These are phyloP conservation scores for Heliangelus exortis DNA, from an alignment of 2,797 vertebrate genomes.

Conservation along the genomic window DNA sequence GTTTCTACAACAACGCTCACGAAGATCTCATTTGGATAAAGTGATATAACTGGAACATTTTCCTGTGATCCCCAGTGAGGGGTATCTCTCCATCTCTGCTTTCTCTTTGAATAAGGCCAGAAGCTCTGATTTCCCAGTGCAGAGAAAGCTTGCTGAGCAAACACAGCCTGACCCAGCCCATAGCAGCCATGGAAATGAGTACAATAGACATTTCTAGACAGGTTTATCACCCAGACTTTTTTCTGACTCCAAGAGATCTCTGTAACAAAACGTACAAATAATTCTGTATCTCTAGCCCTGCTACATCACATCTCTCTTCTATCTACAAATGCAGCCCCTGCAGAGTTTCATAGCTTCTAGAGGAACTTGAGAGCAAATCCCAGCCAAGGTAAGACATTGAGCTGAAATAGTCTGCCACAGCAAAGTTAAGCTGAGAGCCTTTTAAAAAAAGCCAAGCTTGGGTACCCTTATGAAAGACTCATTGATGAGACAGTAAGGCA, in stretches of 20 bases:
- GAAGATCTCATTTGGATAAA: background rate
- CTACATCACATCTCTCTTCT: background rate
- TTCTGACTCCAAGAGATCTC: background rate
- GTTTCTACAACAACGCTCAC: background rate
- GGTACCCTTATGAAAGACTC: background rate
- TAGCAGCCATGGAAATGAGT: background rate
- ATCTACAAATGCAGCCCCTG: background rate
- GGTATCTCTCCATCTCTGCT: conserved; percentile 21
- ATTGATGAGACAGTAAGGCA: background rate
- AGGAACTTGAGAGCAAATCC: background rate
- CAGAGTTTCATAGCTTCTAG: background rate
- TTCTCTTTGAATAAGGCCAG: conserved; percentile 9
- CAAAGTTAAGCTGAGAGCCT: background rate
- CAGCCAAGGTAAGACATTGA: background rate
- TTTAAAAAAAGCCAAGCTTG: background rate
- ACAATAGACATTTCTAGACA: background rate
- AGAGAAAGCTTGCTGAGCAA: background rate
- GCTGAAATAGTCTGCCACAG: background rate
- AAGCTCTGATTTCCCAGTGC: background rate
- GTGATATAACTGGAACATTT: background rate
- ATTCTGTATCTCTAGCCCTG: background rate
- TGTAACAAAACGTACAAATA: background rate
- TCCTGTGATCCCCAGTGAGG: background rate
- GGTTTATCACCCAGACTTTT: background rate
- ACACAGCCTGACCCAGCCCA: background rate